phyloP scores from a whole-genome alignment of 1,140 invertebrate genomes.

The Nylanderia fulva region DNA sequence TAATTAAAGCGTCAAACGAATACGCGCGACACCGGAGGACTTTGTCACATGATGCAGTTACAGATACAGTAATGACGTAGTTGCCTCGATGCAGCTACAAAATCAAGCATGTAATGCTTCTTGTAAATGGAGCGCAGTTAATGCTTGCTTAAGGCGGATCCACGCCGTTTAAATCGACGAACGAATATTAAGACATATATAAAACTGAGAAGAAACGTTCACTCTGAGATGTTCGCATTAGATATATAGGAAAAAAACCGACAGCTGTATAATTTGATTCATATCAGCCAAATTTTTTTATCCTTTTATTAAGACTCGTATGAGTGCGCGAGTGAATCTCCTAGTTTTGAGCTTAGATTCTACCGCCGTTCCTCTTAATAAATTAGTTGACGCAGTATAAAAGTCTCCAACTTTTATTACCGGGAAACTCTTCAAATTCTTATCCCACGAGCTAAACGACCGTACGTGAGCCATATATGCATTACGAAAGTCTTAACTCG shows the following conservation, averaged over 20 bases:
- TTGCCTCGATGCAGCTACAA: slow-evolving; percentile 41
- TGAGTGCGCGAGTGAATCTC: neutral
- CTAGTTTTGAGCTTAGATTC: neutral
- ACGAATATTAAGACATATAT: neutral
- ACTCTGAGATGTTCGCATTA: neutral
- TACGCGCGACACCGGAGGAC: neutral
- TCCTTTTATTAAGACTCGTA: neutral
- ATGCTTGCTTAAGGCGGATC: slow-evolving; percentile 28
- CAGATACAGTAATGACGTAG: slow-evolving; percentile 30
- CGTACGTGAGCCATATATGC: neutral
- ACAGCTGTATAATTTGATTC: neutral
- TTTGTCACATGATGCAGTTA: slow-evolving; percentile 44
- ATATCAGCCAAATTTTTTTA: neutral
- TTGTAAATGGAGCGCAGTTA: slow-evolving; percentile 49
- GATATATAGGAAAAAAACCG: neutral
- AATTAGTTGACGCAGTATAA: neutral
- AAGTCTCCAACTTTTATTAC: neutral
- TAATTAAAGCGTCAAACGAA: slow-evolving; percentile 27
- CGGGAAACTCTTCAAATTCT: neutral
- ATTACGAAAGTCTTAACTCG: neutral
- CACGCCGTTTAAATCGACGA: neutral
- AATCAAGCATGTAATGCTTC: slow-evolving; percentile 57
- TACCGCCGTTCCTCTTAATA: neutral
- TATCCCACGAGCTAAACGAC: neutral
- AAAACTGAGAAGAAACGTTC: neutral